These are phyloP conservation scores for Psilanteris sp. DNA, from an alignment of 1,140 invertebrate genomes.

Conservation along the genomic window DNA sequence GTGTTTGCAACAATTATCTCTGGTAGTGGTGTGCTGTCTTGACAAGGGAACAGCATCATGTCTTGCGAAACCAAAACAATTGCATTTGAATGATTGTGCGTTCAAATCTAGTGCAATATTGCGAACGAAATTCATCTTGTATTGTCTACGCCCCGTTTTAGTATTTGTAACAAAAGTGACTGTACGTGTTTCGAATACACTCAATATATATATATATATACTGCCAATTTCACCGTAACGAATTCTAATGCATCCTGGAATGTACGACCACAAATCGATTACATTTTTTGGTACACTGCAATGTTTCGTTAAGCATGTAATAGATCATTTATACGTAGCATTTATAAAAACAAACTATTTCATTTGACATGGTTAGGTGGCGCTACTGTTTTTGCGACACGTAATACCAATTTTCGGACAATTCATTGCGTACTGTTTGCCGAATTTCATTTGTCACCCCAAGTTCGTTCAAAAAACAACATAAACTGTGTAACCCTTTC, in stretches of 20 bases:
- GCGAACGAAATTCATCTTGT: constrained; percentile 11
- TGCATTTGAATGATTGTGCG: not conserved
- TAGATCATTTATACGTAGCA: constrained; percentile 6
- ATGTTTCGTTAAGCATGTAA: not conserved
- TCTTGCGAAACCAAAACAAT: not conserved
- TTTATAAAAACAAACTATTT: constrained; percentile 9
- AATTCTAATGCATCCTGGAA: not conserved
- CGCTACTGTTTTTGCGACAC: constrained; percentile 5
- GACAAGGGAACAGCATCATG: constrained; percentile 15
- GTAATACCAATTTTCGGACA: constrained; percentile 8
- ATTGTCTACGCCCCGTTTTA: constrained; percentile 33
- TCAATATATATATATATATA: constrained; percentile 17
- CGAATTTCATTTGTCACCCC: too few species aligned
- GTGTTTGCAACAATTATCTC: too few species aligned
- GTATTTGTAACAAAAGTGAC: constrained; percentile 17
- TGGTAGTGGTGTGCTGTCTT: constrained; percentile 2
- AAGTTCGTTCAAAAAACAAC: too few species aligned
- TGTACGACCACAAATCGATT: too few species aligned
- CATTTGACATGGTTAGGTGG: constrained; percentile 4
- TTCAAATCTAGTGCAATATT: constrained; percentile 21
- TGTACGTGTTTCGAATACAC: constrained; percentile 31
- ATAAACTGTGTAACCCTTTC: too few species aligned
- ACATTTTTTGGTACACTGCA: constrained; percentile 1
- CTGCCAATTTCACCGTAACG: constrained; percentile 25
- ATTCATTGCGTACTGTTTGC: constrained; percentile 9